Percentiles rank a stretch among this genome's conserved stretches.
phyloP scores from a whole-genome alignment of 1,140 invertebrate species.

The Listronotus oregonensis region DNA sequence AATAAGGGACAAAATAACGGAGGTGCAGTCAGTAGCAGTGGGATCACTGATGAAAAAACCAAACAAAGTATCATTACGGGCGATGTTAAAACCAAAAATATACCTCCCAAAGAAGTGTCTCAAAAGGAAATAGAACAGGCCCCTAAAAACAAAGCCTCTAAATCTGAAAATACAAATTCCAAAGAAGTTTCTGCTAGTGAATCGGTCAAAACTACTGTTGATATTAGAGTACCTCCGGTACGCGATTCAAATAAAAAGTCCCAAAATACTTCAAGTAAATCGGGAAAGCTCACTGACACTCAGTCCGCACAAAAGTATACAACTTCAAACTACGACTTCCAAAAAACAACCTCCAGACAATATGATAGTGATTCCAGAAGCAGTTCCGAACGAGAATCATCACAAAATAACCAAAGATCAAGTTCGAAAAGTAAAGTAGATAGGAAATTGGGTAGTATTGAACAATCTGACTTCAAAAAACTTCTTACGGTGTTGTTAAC shows the following conservation, averaged over 20 bases:
- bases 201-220: too few species aligned
- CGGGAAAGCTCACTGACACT: background rate
- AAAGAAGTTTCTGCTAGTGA: background rate
- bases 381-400: background rate
- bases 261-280: too few species aligned
- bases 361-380: slow-evolving; percentile 9
- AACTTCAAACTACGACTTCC: background rate
- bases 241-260: too few species aligned
- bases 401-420: background rate
- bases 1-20: background rate
- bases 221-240: too few species aligned
- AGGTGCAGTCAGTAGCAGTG: background rate
- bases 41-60: background rate
- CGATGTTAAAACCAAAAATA: background rate
- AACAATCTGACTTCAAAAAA: background rate
- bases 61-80: background rate
- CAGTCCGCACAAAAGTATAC: background rate
- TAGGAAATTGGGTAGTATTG: background rate
- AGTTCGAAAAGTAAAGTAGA: background rate
- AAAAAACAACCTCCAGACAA: background rate
- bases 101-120: background rate
- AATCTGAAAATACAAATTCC: background rate
- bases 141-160: background rate
- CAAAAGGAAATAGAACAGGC: background rate
- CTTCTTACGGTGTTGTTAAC: background rate